Evolutionary conservation across 1,140 invertebrate species (phyloP), one percentile per base, ranked within the genome.

Genomic region (Rhopalosiphum padi): DNA sequence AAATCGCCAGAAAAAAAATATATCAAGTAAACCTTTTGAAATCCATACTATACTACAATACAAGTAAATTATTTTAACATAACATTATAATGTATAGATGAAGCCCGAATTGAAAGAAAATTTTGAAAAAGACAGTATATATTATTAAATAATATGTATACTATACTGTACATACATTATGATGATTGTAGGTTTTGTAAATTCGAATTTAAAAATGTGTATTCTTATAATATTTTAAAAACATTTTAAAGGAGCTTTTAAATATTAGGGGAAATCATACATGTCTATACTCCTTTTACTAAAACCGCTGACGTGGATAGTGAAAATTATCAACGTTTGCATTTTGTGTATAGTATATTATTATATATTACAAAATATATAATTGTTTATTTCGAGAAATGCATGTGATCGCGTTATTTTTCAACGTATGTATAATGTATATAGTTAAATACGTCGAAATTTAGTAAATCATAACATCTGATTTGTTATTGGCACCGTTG

Each of bases 391-490:
- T 87, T 48, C 30, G 43, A 85, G 30, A 86, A 86, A 35, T 35
- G 87, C 46, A 23, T 37, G 48, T 89, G 48, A 35, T 55, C 35
- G 88, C 51, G 51, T 88, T 89, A 89, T 53, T 89, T 89, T 89
- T 55, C 9, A 22, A 25, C 35, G 51, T 55, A 15, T 55, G 48
- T 51, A 88, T 25, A 22, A 21, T 55, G 35, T 37, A 89, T 53
- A 23, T 37, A 53, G 8, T 89, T 53, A 35, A n/a, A 88, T 51
- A 88, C 46, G 18, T 25, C 83, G 9, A 43, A 37, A 46, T 23
- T 35, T 88, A 88, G 30, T 89, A 51, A 89, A 89, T 37, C n/a
- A 53, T 89, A 53, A 89, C 87, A 53, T 89, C 53, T 89, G 46
- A 89, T 53, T 89, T 89, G 46, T 89, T 89, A 53, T 89, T 89